Conservation (phyloP, 2,797 vertebrate genomes). For the Syndactyla subalaris region DNA sequence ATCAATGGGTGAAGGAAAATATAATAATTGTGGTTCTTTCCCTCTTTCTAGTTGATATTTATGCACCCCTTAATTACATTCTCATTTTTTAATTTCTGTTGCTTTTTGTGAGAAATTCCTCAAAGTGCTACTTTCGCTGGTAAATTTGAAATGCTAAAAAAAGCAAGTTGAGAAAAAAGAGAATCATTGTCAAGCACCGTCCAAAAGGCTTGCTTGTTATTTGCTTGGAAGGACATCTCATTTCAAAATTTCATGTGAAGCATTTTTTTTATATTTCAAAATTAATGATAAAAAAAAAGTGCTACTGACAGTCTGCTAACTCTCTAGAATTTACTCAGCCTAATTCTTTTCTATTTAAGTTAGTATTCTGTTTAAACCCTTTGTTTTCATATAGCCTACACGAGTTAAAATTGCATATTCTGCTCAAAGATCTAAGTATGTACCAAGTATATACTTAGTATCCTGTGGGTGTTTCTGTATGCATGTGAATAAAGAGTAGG, state of each 20-base stretch:
- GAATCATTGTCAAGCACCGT: background rate
- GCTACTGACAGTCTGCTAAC: background rate
- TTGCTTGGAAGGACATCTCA: background rate
- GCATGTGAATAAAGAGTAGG: background rate
- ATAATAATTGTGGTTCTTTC: slow-evolving; percentile 42
- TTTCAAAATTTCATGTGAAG: background rate
- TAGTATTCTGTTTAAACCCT: background rate
- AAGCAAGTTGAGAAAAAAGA: background rate
- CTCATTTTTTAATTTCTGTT: slow-evolving; percentile 57
- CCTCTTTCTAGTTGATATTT: slow-evolving; percentile 46
- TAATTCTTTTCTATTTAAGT: background rate
- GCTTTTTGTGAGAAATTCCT: slow-evolving; percentile 48
- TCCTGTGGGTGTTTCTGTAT: background rate
- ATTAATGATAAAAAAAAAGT: background rate
- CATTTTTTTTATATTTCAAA: background rate
- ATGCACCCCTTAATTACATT: slow-evolving; percentile 48
- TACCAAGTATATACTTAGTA: background rate
- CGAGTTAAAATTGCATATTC: background rate
- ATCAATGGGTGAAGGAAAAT: slow-evolving; percentile 59
- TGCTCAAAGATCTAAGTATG: background rate
- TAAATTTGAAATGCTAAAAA: slow-evolving; percentile 48
- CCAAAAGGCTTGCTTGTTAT: background rate
- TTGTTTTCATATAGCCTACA: background rate
- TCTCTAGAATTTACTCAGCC: background rate
- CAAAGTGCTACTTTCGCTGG: slow-evolving; percentile 33